Evolutionary conservation across 2,113 vertebrate species (phyloP), one percentile per base, ranked within the genome.

Genomic region (Sorex fumeus): DNA sequence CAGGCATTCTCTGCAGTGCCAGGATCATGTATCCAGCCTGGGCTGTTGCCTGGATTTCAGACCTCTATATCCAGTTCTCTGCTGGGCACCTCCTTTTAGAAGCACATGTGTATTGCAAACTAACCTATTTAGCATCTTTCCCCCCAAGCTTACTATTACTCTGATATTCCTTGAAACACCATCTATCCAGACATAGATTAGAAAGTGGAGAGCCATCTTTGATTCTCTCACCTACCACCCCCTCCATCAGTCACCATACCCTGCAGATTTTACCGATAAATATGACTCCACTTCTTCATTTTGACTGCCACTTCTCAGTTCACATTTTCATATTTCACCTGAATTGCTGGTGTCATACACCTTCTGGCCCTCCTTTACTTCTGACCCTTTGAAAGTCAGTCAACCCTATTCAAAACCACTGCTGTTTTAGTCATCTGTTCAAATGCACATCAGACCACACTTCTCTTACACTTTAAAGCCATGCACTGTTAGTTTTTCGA

Each of bases 201-300:
- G 74, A 86, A 87, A 80, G 62, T 83, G 45, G 28, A 27, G 76
- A 77, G 27, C 47, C 70, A 75, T 45, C 30, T 86, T 66, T 74
- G 57, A 83, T 50, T 90, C 40, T 66, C 62, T 76, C 28, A 81
- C 40, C 10, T 30, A 45, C 47, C 28, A 28, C 50, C 6, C 53
- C 83, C 43, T 30, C 69, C 64, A 21, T 57, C 19, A 45, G 1
- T 84, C 30, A 74, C 66, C 32, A 78, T 62, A 27, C 80, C 43
- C 69, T 88, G 34, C 23, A 71, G 13, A 23, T 78, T 83, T 94
- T 83, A 79, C 82, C 57, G 62, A 19, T 78, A 34, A 76, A 76
- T 89, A 67, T 9, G 34, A 91, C 85, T 66, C 32, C 34, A 50
- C 79, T 84, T 66, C 36, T 67, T 92, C 25, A 79, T 75, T 83